Evolutionary conservation across 64 coral and sea anemone genomes (phyloP), one percentile per base, ranked within the genome.

Genomic region (Dendronephthya gigantea): DNA sequence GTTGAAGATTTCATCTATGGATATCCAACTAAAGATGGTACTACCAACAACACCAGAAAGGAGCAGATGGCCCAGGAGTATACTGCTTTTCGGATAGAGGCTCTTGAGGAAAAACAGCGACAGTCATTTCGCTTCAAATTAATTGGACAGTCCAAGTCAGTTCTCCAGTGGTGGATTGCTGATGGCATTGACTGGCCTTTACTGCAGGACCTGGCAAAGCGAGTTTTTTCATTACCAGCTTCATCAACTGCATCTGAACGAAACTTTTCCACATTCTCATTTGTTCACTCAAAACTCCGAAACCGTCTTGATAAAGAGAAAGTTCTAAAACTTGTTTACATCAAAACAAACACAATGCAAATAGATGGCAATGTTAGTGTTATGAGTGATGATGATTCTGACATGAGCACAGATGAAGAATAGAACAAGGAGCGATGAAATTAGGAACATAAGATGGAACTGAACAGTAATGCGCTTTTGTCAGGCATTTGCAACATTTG

Each of bases 21-120:
- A 66, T 66, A 66, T 66, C 58, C 58, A n/a, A 66, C 58, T 66
- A 66, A 66, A 66, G 58, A 66, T 66, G 58, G 58, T 66, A 66
- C 58, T 66, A n/a, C 58, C 58, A n/a, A 30, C 58, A 66, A 66
- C 29, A n/a, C 58, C 58, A 66, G 58, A 15, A 66, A 66, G 58
- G 58, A 22, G 29, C 19, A 66, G 29, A n/a, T 66, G 29, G 58
- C 58, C 29, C 19, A 66, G 29, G 58, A 66, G 58, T 66, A 66
- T 66, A 66, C 58, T n/a, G 19, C 58, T 30, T 66, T 66, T 30
- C 58, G 58, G 19, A 66, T 6, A n/a, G 58, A 22, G 19, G 58
- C 58, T n/a, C 58, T 66, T 15, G 58, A 30, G 4, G 58, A 66
- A 66, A 22, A 17, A 66, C 58, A 66, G 14, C 19, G 22, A 30